Percentiles rank a stretch among this genome's conserved stretches.
Conservation (phyloP, 2,888 invertebrate species). For the Ectemnius lituratus region DNA sequence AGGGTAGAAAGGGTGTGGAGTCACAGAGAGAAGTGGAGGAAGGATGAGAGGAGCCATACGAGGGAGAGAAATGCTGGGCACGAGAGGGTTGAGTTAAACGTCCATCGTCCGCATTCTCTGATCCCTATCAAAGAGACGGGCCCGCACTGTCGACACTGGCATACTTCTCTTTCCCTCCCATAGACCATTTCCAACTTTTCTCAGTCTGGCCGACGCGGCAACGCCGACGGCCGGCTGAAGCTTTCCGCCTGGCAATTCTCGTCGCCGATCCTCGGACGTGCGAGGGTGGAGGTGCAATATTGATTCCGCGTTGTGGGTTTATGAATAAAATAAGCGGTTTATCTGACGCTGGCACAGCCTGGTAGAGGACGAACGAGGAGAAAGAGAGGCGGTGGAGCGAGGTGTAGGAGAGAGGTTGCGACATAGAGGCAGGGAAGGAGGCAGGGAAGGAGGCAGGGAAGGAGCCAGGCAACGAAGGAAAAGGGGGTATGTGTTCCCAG, state of each 20-base stretch:
- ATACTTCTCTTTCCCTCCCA: conserved; percentile 17
- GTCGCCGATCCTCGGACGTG: conserved; percentile 24
- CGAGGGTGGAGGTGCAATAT: conserved; percentile 58
- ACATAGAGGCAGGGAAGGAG: conserved; percentile 6
- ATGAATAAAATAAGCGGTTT: conserved; percentile 73
- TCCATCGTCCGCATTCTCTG: conserved; percentile 58
- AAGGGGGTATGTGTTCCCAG: conserved; percentile 49
- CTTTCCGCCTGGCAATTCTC: background rate
- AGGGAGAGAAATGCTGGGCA: conserved; percentile 14
- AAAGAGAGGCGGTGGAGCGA: background rate
- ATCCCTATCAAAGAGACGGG: conserved; percentile 48
- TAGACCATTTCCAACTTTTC: background rate
- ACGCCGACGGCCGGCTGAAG: background rate
- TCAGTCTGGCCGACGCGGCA: background rate
- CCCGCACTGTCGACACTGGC: conserved; percentile 47
- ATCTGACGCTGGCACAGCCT: conserved; percentile 53
- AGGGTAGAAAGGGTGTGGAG: background rate
- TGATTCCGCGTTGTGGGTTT: conserved; percentile 67
- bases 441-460: too few species aligned
- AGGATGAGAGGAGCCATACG: conserved; percentile 15
- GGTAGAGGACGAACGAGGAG: conserved; percentile 36
- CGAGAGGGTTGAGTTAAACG: conserved; percentile 54
- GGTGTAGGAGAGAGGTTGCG: background rate
- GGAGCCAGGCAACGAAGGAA: conserved; percentile 32
- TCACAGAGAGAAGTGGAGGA: conserved; percentile 9